Evolutionary conservation across 2,113 vertebrate species (phyloP).

Genomic region (Myrmecophaga tridactyla): DNA sequence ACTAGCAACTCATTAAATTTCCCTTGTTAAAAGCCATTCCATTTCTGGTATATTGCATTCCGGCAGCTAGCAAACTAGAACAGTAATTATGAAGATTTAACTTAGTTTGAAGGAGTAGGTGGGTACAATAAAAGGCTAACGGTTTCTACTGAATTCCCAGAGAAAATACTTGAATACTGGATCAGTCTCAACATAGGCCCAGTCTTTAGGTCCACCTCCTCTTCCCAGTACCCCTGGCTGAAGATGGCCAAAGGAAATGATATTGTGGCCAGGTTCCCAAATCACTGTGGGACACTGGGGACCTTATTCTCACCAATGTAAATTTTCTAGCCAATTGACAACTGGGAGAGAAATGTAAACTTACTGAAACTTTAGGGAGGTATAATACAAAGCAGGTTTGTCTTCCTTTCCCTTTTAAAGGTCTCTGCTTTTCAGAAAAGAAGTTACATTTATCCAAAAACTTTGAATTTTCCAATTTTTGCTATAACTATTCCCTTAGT

Average conservation of each 20-base stretch:
- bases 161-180: background rate
- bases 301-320: background rate
- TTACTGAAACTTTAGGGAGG: background rate
- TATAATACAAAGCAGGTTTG: background rate
- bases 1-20: too few species aligned
- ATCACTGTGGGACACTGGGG: background rate
- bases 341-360: background rate
- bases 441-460: background rate
- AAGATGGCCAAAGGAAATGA: background rate
- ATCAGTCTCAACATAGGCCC: background rate
- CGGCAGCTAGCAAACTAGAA: too few species aligned
- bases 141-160: background rate
- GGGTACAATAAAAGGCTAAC: background rate
- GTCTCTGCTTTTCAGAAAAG: background rate
- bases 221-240: background rate
- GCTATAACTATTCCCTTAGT: background rate
- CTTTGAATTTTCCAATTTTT: conserved; percentile 3
- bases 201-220: background rate
- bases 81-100: background rate
- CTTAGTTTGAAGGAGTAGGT: background rate
- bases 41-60: too few species aligned
- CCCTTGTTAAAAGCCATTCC: too few species aligned
- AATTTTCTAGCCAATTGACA: background rate
- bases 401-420: background rate
- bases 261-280: background rate